These are phyloP conservation scores for Notarius lentiginosus DNA, from an alignment of 2,113 vertebrate species.

Conservation along the genomic window DNA sequence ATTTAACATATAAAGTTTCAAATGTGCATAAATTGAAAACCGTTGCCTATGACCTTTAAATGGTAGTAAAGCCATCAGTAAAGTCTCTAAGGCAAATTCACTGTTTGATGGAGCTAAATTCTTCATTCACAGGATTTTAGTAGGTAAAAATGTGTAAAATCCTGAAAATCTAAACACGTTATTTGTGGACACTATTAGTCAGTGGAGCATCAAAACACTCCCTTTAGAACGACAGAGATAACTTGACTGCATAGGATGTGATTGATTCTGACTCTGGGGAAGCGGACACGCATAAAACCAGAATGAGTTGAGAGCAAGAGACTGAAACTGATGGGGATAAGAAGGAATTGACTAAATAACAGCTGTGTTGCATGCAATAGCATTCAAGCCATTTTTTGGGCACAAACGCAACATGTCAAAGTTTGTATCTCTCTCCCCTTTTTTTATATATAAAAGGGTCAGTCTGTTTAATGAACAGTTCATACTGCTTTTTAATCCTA, in stretches of 20 bases:
- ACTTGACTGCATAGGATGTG: neutral
- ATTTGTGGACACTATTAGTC: neutral
- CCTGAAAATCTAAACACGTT: neutral
- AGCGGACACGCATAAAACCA: constrained; percentile 12
- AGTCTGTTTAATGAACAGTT: neutral
- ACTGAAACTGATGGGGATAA: neutral
- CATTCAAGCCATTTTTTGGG: neutral
- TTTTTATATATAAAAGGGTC: neutral
- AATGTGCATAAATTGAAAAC: no score
- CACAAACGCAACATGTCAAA: neutral
- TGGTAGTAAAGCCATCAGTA: neutral
- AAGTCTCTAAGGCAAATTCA: neutral
- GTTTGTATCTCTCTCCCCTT: neutral
- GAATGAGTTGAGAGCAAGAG: neutral
- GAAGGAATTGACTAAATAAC: neutral
- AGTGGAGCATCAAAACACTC: neutral
- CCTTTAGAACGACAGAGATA: neutral
- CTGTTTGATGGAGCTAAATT: neutral
- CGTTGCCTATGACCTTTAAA: neutral
- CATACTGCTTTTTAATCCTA: neutral
- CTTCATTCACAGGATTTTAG: neutral
- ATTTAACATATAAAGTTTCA: no score
- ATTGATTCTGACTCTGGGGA: neutral
- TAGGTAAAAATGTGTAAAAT: neutral
- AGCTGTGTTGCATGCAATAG: constrained; percentile 31